phyloP scores from a whole-genome alignment of 2,888 invertebrate genomes.

The Trypoxylon attenuatum region DNA sequence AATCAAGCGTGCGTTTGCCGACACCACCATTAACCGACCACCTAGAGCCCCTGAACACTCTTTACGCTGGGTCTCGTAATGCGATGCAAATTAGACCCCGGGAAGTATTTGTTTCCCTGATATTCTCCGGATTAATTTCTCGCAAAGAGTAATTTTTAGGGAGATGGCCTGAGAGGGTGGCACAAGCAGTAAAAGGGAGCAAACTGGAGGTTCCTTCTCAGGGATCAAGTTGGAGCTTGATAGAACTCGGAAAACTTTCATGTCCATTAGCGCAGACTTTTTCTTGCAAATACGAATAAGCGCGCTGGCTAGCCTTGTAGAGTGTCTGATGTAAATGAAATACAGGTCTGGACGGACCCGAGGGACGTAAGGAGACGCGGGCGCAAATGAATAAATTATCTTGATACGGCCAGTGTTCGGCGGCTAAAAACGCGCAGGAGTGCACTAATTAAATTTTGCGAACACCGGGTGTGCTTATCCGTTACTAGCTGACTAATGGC shows the following conservation, averaged over 20 bases:
- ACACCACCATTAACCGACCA: conserved; percentile 1
- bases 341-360: conserved; percentile 12
- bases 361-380: conserved; percentile 15
- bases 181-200: not conserved
- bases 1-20: conserved; percentile 37
- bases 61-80: not conserved
- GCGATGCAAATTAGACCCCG: not conserved
- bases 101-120: not conserved
- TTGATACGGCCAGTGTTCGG: conserved; percentile 35
- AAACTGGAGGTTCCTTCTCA: conserved; percentile 11
- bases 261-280: conserved; percentile 47
- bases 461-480: conserved; percentile 45
- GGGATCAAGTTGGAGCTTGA: conserved; percentile 21
- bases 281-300: conserved; percentile 47
- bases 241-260: conserved; percentile 22
- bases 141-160: not conserved
- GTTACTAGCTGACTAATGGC: conserved; percentile 49
- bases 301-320: conserved; percentile 14
- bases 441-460: conserved; percentile 57
- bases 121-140: not conserved
- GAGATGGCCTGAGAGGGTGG: not conserved
- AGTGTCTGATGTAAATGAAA: conserved; percentile 42
- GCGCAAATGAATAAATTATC: conserved; percentile 49
- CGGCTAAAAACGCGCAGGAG: conserved; percentile 40
- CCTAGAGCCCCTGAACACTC: not conserved